Conservation (phyloP, 2,888 invertebrate species). For the Eristalis tenax region DNA sequence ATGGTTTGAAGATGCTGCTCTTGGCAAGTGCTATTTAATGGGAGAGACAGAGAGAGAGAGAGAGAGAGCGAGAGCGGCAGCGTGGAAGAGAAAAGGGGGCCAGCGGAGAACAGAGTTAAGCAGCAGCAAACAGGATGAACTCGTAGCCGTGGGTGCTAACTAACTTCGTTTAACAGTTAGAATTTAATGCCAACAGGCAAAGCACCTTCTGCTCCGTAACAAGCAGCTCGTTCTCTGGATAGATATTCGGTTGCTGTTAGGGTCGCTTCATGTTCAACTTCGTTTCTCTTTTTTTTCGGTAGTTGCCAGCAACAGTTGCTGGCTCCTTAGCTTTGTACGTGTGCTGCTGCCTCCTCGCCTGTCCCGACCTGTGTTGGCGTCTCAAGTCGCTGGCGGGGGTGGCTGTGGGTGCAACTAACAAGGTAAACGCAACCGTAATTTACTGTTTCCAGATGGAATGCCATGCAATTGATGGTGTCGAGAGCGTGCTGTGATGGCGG, state of each 20-base stretch:
- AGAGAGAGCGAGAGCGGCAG: not conserved
- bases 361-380: conserved; percentile 17
- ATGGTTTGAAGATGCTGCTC: conserved; percentile 11
- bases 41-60: too few species aligned
- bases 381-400: not conserved
- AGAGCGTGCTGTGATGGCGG: too few species aligned
- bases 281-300: conserved; percentile 19
- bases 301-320: not conserved
- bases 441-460: conserved; percentile 60
- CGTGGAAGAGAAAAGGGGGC: not conserved
- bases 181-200: conserved; percentile 64
- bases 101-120: not conserved
- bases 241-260: conserved; percentile 36
- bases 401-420: conserved; percentile 33
- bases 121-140: conserved; percentile 48
- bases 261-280: conserved; percentile 37
- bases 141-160: conserved; percentile 70
- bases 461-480: conserved; percentile 25
- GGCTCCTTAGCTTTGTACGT: conserved; percentile 5
- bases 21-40: conserved; percentile 17
- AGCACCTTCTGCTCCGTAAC: conserved; percentile 1
- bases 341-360: too few species aligned
- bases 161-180: conserved; percentile 71
- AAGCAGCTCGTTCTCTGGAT: conserved; percentile 33
- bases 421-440: conserved; percentile 48